Evolutionary conservation across 2,888 invertebrate genomes (phyloP), one percentile per base, ranked within the genome.

Genomic region (Sicus ferrugineus): DNA sequence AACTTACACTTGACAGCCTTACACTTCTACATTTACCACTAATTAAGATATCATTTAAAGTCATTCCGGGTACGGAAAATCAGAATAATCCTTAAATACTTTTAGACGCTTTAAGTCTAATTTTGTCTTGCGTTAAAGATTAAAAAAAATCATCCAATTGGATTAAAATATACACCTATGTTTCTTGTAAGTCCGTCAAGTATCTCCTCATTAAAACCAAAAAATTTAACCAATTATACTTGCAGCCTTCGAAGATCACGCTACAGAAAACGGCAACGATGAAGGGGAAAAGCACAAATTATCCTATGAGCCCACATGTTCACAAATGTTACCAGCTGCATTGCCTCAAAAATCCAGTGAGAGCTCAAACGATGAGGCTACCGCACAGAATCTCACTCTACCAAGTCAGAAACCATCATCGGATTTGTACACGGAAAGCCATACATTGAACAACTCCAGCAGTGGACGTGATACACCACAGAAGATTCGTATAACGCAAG

Each of bases 151-250:
- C 42, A 70, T 70, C 67, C n/a, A 58, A 72, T 73, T 71, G 73
- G 63, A 72, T 72, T 76, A 76, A 72, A 64, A 70, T 48, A n/a
- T n/a, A 73, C 71, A 74, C 78, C 77, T 75, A 77, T 76, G 74
- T 79, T 77, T 80, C 83, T 81, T 79, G 81, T 82, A 82, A 82
- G 81, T 82, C 77, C 77, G 72, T 58, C 76, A 75, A 72, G 75
- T 73, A 76, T 79, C 77, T 74, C 74, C 74, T 72, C 76, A 79
- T 78, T 81, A 82, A 81, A 82, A 80, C 79, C 77, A 77, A 73
- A 76, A 77, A 80, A 77, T 80, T 78, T 81, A 82, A 79, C 79
- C 80, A 79, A 80, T 81, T 74, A 75, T 73, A 76, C 67, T 82
- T 82, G 69, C 80, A 82, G 81, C 80, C 21, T 75, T 79, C 73